phyloP scores from a whole-genome alignment of 2,888 invertebrate genomes.

The Oxystoma pomonae region DNA sequence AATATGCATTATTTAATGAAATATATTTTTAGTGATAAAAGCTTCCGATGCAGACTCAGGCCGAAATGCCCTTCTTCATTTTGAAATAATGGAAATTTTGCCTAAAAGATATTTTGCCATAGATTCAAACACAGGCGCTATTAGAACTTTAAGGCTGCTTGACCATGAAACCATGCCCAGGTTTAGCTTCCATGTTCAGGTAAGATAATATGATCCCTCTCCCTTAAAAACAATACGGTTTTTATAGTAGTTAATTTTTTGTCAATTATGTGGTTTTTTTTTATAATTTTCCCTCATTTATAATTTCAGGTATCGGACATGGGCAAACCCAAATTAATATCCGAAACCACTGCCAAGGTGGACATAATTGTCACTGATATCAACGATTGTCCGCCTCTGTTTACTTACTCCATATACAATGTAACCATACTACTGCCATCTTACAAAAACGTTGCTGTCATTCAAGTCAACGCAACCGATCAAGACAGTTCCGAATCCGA shows the following conservation, averaged over 20 bases:
- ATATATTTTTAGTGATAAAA: constrained; percentile 64
- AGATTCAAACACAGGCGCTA: constrained; percentile 75
- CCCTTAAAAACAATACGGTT: too few species aligned
- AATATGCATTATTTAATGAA: too few species aligned
- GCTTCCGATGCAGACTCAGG: constrained; percentile 85
- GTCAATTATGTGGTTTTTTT: too few species aligned
- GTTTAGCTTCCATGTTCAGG: constrained; percentile 80
- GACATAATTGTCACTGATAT: constrained; percentile 74
- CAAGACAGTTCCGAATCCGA: constrained; percentile 55
- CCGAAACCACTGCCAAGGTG: constrained; percentile 75
- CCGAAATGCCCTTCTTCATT: constrained; percentile 78
- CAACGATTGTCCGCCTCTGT: constrained; percentile 87
- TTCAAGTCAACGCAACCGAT: constrained; percentile 68
- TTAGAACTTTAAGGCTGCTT: constrained; percentile 67
- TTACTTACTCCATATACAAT: constrained; percentile 66
- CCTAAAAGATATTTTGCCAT: constrained; percentile 79
- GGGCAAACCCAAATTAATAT: constrained; percentile 77
- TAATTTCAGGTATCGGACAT: constrained; percentile 73
- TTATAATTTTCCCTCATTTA: too few species aligned
- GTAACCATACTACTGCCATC: constrained; percentile 79
- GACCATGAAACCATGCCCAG: constrained; percentile 72
- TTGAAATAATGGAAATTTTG: constrained; percentile 76
- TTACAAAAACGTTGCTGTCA: constrained; percentile 71
- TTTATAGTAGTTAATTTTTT: too few species aligned
- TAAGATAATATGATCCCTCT: too few species aligned